A percentile compares a stretch with the other conserved stretches of the same genome.
Conservation (phyloP, 2,888 invertebrate genomes). For the Eucera pruinosa region DNA sequence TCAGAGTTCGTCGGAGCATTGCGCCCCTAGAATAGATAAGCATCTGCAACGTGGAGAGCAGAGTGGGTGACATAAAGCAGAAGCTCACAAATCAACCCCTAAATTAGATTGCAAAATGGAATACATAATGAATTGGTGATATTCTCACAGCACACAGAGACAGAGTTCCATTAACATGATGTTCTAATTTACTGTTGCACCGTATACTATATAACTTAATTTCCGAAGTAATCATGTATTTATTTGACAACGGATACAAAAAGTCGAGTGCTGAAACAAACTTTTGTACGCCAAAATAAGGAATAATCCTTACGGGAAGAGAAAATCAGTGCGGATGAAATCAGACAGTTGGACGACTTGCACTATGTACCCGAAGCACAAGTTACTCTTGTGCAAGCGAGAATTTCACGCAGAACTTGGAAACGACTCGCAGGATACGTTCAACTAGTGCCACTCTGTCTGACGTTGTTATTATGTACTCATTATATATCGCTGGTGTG, state of each 20-base stretch:
- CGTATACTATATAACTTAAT: too few relatives aligned
- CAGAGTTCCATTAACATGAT: not conserved
- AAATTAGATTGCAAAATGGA: not conserved
- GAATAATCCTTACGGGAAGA: too few relatives aligned
- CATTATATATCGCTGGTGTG: constrained; percentile 41
- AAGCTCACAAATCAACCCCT: not conserved
- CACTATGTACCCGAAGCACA: not conserved
- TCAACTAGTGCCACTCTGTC: constrained; percentile 22
- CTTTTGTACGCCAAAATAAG: too few relatives aligned
- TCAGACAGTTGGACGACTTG: not conserved
- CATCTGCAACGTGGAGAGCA: not conserved
- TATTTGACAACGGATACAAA: too few relatives aligned
- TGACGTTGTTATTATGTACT: constrained; percentile 28
- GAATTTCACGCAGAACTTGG: constrained; percentile 29
- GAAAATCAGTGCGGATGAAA: too few relatives aligned
- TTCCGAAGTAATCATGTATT: too few relatives aligned
- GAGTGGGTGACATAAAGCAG: constrained; percentile 2
- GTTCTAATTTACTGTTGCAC: not conserved
- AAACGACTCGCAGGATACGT: constrained; percentile 16
- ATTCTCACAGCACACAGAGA: not conserved
- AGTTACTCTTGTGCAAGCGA: not conserved
- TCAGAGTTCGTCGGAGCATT: not conserved
- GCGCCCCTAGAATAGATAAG: not conserved
- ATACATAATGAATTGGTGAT: constrained; percentile 1
- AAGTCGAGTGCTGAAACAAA: too few relatives aligned